phyloP scores from a whole-genome alignment of 2,888 invertebrate species.

The Ochlodes sylvanus region DNA sequence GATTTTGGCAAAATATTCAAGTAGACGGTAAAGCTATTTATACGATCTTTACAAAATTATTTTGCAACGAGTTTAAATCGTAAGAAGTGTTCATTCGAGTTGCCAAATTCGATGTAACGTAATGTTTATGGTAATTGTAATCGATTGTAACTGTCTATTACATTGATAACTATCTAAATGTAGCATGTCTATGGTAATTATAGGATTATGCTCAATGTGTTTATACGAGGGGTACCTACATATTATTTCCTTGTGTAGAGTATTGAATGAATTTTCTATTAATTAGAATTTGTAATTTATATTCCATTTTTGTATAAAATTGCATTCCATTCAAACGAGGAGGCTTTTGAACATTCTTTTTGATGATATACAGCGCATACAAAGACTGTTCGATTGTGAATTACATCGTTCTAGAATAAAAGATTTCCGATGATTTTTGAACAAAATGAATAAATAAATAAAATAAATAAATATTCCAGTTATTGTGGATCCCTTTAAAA shows the following conservation, averaged over 20 bases:
- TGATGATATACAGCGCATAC: conserved; percentile 70
- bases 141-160: conserved; percentile 64
- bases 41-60: conserved; percentile 39
- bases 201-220: conserved; percentile 82
- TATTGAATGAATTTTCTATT: conserved; percentile 61
- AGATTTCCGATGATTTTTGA: conserved; percentile 63
- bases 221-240: conserved; percentile 73
- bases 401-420: conserved; percentile 61
- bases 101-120: conserved; percentile 81
- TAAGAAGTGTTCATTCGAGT: conserved; percentile 79
- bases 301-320: conserved; percentile 67
- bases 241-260: conserved; percentile 64
- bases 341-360: conserved; percentile 66
- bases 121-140: conserved; percentile 65
- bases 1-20: conserved; percentile 32
- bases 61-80: conserved; percentile 41
- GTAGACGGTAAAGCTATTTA: conserved; percentile 42
- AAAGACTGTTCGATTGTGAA: conserved; percentile 76
- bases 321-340: conserved; percentile 60
- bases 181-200: conserved; percentile 78
- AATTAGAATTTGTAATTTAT: conserved; percentile 57
- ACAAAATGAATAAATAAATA: conserved; percentile 66
- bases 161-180: conserved; percentile 61
- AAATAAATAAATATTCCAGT: conserved; percentile 71
- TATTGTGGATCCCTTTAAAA: conserved; percentile 76